Conservation (phyloP, 1,140 invertebrate genomes). For the Probaryconus sp. region DNA sequence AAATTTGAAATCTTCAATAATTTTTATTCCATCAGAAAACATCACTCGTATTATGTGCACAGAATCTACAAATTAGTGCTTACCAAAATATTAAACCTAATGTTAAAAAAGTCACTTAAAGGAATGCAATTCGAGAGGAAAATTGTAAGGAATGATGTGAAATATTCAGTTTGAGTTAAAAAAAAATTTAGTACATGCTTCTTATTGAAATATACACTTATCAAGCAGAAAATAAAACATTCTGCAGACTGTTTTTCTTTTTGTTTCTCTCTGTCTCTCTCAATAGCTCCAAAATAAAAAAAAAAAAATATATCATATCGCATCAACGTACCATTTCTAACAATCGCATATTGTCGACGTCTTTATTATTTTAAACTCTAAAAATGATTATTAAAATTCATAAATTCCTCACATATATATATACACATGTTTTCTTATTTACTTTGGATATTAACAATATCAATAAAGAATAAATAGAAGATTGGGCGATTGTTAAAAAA, state of each 20-base stretch:
- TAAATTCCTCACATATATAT: too few relatives aligned
- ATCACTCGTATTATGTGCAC: not conserved
- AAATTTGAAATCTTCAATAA: too few relatives aligned
- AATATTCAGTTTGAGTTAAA: constrained; percentile 48
- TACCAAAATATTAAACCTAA: not conserved
- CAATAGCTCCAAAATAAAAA: constrained; percentile 28
- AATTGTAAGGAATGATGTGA: constrained; percentile 52
- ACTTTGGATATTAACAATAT: too few relatives aligned
- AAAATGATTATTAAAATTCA: too few relatives aligned
- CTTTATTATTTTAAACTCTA: constrained; percentile 15
- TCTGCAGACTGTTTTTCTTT: constrained; percentile 35
- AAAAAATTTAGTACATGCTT: constrained; percentile 58
- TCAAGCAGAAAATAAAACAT: constrained; percentile 54
- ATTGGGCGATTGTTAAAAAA: too few relatives aligned
- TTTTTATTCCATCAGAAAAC: not conserved
- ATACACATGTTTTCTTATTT: too few relatives aligned
- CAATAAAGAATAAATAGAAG: too few relatives aligned
- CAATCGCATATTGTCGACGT: constrained; percentile 32
- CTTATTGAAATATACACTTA: constrained; percentile 52
- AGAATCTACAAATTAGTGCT: constrained; percentile 3
- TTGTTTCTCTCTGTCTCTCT: constrained; percentile 49
- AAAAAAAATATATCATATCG: constrained; percentile 35
- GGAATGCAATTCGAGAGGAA: constrained; percentile 55
- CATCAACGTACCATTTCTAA: constrained; percentile 21
- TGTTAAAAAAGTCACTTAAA: constrained; percentile 25